phyloP scores from a whole-genome alignment of 2,888 invertebrate genomes.

The Trilocha varians region DNA sequence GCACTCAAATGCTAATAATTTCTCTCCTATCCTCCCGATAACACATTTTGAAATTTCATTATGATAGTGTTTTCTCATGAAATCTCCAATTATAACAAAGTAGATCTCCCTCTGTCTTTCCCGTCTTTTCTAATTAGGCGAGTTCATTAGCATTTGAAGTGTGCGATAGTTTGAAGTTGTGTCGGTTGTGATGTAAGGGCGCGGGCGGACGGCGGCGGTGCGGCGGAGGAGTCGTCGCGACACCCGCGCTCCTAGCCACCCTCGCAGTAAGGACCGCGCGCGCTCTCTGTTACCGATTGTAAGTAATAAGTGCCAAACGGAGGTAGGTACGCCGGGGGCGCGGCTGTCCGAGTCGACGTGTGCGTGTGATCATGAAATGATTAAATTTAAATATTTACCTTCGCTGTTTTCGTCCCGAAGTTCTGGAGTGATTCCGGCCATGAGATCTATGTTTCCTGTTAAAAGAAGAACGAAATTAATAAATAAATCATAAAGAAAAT shows the following conservation, averaged over 20 bases:
- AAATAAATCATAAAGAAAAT: not conserved
- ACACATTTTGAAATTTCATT: not conserved
- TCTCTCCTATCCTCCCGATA: not conserved
- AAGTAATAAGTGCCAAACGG: constrained; percentile 19
- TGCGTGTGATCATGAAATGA: constrained; percentile 63
- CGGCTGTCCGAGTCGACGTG: constrained; percentile 71
- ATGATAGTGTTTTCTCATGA: not conserved
- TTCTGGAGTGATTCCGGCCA: constrained; percentile 56
- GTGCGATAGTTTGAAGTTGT: constrained; percentile 5
- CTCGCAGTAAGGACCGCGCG: constrained; percentile 38
- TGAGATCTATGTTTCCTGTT: constrained; percentile 65
- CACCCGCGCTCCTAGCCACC: constrained; percentile 68
- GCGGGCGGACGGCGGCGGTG: constrained; percentile 18
- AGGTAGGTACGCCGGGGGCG: constrained; percentile 71
- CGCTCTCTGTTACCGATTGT: constrained; percentile 39
- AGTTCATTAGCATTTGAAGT: constrained; percentile 24
- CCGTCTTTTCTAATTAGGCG: constrained; percentile 2
- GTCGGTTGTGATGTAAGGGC: constrained; percentile 7
- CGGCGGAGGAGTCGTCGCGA: constrained; percentile 41
- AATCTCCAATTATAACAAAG: too few relatives aligned
- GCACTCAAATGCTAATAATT: constrained; percentile 15
- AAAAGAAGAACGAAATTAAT: too few relatives aligned
- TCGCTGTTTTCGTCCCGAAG: constrained; percentile 61
- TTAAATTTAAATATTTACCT: constrained; percentile 49
- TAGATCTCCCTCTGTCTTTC: not conserved